phyloP scores from a whole-genome alignment of 2,888 invertebrate species.

The Drosophila anomelani region DNA sequence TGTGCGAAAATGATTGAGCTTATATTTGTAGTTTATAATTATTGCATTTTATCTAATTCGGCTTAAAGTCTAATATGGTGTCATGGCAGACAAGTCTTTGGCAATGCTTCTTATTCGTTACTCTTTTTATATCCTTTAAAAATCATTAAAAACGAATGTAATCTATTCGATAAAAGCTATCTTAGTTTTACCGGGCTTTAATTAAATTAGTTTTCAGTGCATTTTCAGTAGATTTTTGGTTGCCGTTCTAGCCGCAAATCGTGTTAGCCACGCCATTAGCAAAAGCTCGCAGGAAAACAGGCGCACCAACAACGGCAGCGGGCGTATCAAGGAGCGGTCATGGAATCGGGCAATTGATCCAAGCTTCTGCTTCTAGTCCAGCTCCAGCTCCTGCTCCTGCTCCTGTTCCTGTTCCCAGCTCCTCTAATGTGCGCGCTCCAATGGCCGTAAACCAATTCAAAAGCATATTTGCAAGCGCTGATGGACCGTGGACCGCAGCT shows the following conservation, averaged over 20 bases:
- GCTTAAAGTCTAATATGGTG: background rate
- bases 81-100: background rate
- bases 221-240: slow-evolving; percentile 12
- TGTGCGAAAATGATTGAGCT: background rate
- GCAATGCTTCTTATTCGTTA: background rate
- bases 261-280: slow-evolving; percentile 79
- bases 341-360: slow-evolving; percentile 34
- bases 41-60: background rate
- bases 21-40: background rate
- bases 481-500: slow-evolving; percentile 64
- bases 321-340: slow-evolving; percentile 22
- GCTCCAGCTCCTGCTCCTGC: background rate
- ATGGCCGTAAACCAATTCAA: slow-evolving; percentile 78
- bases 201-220: slow-evolving; percentile 2
- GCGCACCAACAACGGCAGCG: slow-evolving; percentile 44
- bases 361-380: background rate
- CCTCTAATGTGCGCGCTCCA: slow-evolving; percentile 65
- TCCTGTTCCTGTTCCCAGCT: background rate
- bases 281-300: slow-evolving; percentile 65
- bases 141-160: too few species aligned
- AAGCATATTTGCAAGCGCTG: slow-evolving; percentile 79
- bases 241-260: slow-evolving; percentile 63
- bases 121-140: too few species aligned
- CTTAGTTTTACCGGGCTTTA: background rate
- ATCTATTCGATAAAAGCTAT: background rate